phyloP scores from a whole-genome alignment of 2,888 invertebrate genomes.

The Chaetoderma sp. region DNA sequence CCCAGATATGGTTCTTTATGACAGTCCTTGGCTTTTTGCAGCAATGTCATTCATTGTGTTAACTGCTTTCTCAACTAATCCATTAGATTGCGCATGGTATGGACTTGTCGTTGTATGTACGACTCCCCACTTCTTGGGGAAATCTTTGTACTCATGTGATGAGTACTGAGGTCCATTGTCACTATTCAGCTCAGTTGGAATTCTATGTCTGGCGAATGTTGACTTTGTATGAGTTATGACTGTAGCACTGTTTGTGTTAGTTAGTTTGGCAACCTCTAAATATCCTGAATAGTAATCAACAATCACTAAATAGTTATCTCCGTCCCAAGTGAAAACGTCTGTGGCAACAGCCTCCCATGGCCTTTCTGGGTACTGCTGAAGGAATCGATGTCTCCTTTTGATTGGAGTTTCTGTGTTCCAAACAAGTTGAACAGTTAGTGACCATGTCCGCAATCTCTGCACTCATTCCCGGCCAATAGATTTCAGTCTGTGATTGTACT shows the following conservation, averaged over 20 bases:
- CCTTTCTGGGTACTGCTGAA: conserved; percentile 12
- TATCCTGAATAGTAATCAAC: conserved; percentile 36
- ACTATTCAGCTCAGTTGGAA: conserved; percentile 18
- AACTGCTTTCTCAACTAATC: conserved; percentile 12
- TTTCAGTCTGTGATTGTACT: conserved; percentile 7
- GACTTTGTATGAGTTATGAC: conserved; percentile 29
- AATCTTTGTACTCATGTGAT: conserved; percentile 7
- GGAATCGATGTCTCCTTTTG: conserved; percentile 23
- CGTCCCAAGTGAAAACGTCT: conserved; percentile 28
- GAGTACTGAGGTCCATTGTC: conserved; percentile 31
- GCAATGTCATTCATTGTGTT: conserved; percentile 14
- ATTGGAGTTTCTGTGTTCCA: conserved; percentile 21
- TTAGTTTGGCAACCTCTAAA: conserved; percentile 29
- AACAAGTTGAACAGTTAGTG: conserved; percentile 21
- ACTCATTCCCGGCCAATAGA: conserved; percentile 36
- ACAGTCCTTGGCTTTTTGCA: not conserved
- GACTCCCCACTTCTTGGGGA: conserved; percentile 14
- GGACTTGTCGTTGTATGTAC: conserved; percentile 17
- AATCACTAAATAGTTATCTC: conserved; percentile 28
- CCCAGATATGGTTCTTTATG: conserved; percentile 7
- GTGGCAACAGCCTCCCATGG: conserved; percentile 31
- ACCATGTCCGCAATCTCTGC: conserved; percentile 31
- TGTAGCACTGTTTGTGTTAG: conserved; percentile 9
- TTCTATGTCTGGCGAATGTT: conserved; percentile 31
- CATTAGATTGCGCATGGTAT: conserved; percentile 12